Base-by-base conservation (phyloP, 2,113 vertebrate species). In the Cyphotilapia sp. region DNA sequence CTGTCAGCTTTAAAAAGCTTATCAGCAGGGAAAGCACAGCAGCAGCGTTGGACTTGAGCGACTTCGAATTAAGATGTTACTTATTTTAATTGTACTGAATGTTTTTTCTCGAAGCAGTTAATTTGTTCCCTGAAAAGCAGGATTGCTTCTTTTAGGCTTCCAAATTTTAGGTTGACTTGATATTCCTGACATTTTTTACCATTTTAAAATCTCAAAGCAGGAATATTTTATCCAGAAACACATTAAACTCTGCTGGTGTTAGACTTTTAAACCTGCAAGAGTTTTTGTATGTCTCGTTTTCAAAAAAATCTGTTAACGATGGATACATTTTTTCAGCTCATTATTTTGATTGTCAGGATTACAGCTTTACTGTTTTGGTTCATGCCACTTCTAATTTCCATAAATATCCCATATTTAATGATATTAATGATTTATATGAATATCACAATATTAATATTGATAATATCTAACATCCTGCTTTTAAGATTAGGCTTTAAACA, bases 1-100 rank as follows among this genome's bases (percentile, higher is more conserved):
- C 89, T 86, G 89, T 94, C 94, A 94, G 94, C 93, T 89, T 87
- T 82, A 90, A 86, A 91, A 66, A 38, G 87, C 89, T 85, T 80
- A 91, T 92, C 94, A 88, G 85, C 86, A 9, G 27, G 27, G 42
- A 84, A 76, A 59, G 59, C 59, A 84, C 71, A 85, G 87, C 81
- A 85, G 80, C 66, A 66, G 80, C 14, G 40, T 90, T 85, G 78
- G 66, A 56, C 80, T 19, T 5, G 12, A 90, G 24, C 88, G 78
- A 81, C 83, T 54, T 69, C 86, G 78, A 78, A 82, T 57, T 35
- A 86, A 83, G 80, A 87, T 82, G 82, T 83, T 84, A 59, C 66
- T 91, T 49, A 35, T 49, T 82, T 91, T 53, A 83, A 86, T 31
- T 47, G 56, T 45, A 19, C 69, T 51, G 53, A 53, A 83, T 49